Evolutionary conservation across 2,113 vertebrate genomes (phyloP).

Genomic region (Sialia sialis): DNA sequence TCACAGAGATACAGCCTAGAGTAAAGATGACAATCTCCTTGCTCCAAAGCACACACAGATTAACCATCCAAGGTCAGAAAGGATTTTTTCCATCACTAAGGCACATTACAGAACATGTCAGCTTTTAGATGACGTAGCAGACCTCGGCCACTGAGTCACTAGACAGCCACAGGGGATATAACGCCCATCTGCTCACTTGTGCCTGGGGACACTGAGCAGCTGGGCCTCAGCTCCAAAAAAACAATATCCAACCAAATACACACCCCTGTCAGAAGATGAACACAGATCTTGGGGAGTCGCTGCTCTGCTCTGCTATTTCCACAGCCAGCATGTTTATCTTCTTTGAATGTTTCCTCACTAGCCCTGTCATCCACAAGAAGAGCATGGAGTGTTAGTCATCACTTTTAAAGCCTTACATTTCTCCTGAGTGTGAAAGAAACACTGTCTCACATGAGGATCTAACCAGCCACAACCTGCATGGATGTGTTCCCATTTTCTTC

Average conservation of each 20-base stretch:
- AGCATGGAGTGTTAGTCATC: not conserved
- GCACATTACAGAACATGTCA: not conserved
- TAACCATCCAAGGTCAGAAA: not conserved
- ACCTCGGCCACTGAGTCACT: not conserved
- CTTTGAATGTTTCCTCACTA: not conserved
- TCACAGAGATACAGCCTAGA: not conserved
- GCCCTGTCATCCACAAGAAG: not conserved
- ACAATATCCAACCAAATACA: not conserved
- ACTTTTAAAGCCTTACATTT: not conserved
- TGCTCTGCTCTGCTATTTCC: not conserved
- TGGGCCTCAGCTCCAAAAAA: not conserved
- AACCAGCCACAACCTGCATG: not conserved
- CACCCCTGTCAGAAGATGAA: not conserved
- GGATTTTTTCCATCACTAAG: not conserved
- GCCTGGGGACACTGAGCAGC: not conserved
- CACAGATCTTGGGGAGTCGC: not conserved
- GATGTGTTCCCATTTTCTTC: not conserved
- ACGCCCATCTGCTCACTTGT: not conserved
- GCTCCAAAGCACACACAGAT: not conserved
- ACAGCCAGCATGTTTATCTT: not conserved
- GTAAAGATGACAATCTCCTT: not conserved
- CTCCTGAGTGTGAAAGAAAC: not conserved
- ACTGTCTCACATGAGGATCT: not conserved
- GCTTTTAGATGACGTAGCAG: not conserved
- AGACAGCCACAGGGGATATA: not conserved